Evolutionary conservation across 2,797 vertebrate species (phyloP), one percentile per base, ranked within the genome.

Genomic region (Myotis findleyi): DNA sequence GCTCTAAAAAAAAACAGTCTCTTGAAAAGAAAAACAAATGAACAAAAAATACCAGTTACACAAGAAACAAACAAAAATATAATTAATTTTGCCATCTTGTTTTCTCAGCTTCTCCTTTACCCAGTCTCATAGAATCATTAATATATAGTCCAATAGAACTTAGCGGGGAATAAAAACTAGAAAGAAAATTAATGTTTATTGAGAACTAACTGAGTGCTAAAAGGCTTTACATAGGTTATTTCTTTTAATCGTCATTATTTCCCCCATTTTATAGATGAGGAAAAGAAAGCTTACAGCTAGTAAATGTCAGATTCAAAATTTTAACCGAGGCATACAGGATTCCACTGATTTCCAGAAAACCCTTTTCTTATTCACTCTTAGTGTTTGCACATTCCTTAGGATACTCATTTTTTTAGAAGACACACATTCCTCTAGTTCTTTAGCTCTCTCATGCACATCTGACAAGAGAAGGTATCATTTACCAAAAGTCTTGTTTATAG

Each of bases 101-200:
- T 88, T 84, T 76, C 66, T 94, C 14, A 75, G 44, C 17, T 38
- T 94, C 33, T 51, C 55, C 71, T 91, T 81, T 85, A 44, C 49
- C 36, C 4, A 44, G 41, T 89, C 18, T 82, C 9, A 69, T 14
- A 69, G 10, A 55, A 77, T 77, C 33, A 51, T 38, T 73, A 92
- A 69, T 77, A 92, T 72, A 83, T 68, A 92, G 21, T 66, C 9
- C 76, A 82, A 36, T 49, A 16, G 41, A 89, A 59, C 3, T 77
- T 44, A 72, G 27, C 23, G 59, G 59, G n/a, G 25, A 85, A 71
- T 62, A 85, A 51, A 88, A 88, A 73, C 64, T 57, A 30, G 85
- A 71, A 33, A 89, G 20, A 1, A 87, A 69, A 33, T 51, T 14
- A 53, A 33, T 68, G 53, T 57, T 71, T 88, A 68, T 57, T 85